phyloP scores from a whole-genome alignment of 1,140 invertebrate species.

The Sitophilus oryzae region DNA sequence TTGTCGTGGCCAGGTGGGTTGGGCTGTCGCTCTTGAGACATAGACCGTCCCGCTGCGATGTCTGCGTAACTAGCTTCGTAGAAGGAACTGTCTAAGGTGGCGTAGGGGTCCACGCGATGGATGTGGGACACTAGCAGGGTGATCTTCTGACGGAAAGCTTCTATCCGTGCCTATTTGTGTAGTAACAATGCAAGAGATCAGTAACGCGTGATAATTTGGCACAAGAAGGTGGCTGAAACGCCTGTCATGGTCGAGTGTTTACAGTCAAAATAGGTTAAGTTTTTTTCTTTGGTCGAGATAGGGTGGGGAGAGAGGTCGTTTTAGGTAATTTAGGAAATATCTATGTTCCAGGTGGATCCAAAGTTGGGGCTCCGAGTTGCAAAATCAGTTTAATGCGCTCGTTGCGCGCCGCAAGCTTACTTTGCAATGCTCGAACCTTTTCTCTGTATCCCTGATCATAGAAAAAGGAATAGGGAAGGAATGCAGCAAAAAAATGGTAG shows the following conservation, averaged over 20 bases:
- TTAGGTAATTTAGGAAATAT: slow-evolving; percentile 11
- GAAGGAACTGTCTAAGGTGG: slow-evolving; percentile 40
- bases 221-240: slow-evolving; percentile 40
- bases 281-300: slow-evolving; percentile 20
- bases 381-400: slow-evolving; percentile 81
- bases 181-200: slow-evolving; percentile 44
- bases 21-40: slow-evolving; percentile 31
- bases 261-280: neutral
- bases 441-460: slow-evolving; percentile 69
- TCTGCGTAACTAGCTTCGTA: slow-evolving; percentile 49
- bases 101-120: slow-evolving; percentile 66
- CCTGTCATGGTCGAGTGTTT: slow-evolving; percentile 19
- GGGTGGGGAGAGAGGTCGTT: neutral
- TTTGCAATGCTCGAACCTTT: slow-evolving; percentile 76
- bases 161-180: slow-evolving; percentile 66
- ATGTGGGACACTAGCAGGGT: slow-evolving; percentile 61
- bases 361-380: slow-evolving; percentile 76
- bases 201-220: slow-evolving; percentile 33
- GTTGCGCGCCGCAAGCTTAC: slow-evolving; percentile 78
- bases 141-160: slow-evolving; percentile 59
- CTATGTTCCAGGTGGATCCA: slow-evolving; percentile 61
- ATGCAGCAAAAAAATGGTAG: slow-evolving; percentile 57
- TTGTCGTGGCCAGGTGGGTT: slow-evolving; percentile 11
- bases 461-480: slow-evolving; percentile 42
- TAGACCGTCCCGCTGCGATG: slow-evolving; percentile 36